These are phyloP conservation scores for Atrina japonica DNA, from an alignment of 2,888 invertebrate species.

Conservation along the genomic window DNA sequence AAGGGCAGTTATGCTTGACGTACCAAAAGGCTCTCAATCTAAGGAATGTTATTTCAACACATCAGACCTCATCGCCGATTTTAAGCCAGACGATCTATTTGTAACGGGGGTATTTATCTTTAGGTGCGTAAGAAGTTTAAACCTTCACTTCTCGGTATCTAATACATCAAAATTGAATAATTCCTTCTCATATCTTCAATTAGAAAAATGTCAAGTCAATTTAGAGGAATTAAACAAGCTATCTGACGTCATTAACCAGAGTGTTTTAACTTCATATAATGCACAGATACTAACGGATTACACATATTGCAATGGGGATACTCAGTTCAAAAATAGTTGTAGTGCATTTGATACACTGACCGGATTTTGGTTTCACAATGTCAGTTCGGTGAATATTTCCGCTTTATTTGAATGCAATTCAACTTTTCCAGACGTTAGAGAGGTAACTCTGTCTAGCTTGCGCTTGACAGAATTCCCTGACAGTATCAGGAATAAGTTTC, in stretches of 20 bases:
- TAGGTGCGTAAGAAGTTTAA: background rate
- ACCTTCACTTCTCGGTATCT: background rate
- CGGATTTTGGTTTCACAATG: background rate
- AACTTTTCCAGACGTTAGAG: constrained; percentile 14
- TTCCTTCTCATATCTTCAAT: constrained; percentile 7
- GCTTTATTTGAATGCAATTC: constrained; percentile 1
- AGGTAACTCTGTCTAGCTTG: background rate
- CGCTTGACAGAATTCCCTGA: background rate
- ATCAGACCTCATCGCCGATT: constrained; percentile 1
- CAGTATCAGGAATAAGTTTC: constrained; percentile 13
- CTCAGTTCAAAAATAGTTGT: background rate
- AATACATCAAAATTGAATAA: background rate
- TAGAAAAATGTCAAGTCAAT: constrained; percentile 8
- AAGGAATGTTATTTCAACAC: constrained; percentile 9
- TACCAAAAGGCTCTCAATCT: no score
- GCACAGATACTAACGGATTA: background rate
- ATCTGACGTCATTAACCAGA: background rate
- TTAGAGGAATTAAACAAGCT: background rate
- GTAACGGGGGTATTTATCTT: background rate
- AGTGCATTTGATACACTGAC: background rate
- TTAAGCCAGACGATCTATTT: background rate
- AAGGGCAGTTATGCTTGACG: no score
- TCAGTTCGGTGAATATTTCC: constrained; percentile 1
- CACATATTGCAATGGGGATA: constrained; percentile 4
- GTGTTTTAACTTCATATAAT: background rate